Base-by-base conservation (phyloP, 1,140 invertebrate species). In the Paracyclopina nana region DNA sequence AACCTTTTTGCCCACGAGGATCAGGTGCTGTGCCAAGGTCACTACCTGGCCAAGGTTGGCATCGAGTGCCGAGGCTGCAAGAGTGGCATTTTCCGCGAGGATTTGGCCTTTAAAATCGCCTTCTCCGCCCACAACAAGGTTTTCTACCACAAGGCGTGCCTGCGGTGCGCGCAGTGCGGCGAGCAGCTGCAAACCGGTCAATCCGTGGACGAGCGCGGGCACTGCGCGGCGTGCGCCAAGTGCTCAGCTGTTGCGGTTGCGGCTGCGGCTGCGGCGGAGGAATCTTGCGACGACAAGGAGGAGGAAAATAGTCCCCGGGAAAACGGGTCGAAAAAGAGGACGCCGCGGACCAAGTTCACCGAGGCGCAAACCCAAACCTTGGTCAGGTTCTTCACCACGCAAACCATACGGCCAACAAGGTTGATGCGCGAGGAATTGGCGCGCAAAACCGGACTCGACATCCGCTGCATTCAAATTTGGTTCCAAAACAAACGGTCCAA, bases 381-480 rank as follows among this genome's bases (percentile, higher is more conserved):
- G 57, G 92, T 94, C 57, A 92, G 92, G 69, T 90, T 82, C 42
- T 90, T 92, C 14, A 97, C 97, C 68, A 84, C 86, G 52, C 84
- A 91, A 60, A 97, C 92, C 40, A 92, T 92, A 22, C 97, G 97
- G 68, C 92, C 92, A 1, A 97, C 94, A 45, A 73, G 92, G 60
- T 91, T 97, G 68, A 96, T 98, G 69, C 74, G 94, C 58, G 92
- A 98, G 68, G 90, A 96, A 67, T 72, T 98, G 54, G 92, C 92
- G 53, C 91, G 94, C 67, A 91, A 97, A 67, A 98, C 94, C 4
- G 90, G 92, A 27, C 70, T 98, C 42, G 91, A 90, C 31, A 98
- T 97, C 92, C 75, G 94, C 65, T 92, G 97, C 55, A 97, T 98
- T 73, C 94, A 98, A 82, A 92, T 96, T 25, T 72, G 71, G 70